These are phyloP conservation scores for Globodera ellingtonae DNA, from an alignment of 1,140 invertebrate genomes.

Conservation along the genomic window DNA sequence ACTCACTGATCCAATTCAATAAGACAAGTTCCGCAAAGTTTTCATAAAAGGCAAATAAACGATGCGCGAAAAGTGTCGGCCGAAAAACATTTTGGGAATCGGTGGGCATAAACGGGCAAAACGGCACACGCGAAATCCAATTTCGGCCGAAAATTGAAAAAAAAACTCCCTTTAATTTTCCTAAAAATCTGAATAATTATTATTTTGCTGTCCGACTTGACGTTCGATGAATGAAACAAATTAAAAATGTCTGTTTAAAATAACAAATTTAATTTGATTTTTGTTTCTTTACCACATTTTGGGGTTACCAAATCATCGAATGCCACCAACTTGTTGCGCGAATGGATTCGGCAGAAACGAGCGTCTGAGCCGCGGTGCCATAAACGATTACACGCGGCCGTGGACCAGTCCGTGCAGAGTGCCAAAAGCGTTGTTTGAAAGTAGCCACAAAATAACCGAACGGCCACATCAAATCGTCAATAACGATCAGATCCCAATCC, in stretches of 20 bases:
- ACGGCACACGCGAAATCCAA: conserved; percentile 25
- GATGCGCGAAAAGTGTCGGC: background rate
- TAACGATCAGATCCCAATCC: conserved; percentile 26
- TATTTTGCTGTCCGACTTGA: no score
- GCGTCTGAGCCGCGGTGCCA: conserved; percentile 17
- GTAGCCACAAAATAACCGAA: conserved; percentile 21
- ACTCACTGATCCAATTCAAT: conserved; percentile 27
- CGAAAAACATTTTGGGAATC: conserved; percentile 3
- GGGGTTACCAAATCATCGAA: no score
- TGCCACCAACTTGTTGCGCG: conserved; percentile 12
- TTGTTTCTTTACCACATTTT: background rate
- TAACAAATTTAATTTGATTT: conserved; percentile 1
- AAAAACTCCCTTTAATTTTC: no score
- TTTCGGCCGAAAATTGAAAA: conserved; percentile 19
- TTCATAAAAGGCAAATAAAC: conserved; percentile 30
- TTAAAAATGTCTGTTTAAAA: background rate
- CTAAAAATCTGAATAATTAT: no score
- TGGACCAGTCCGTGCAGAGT: background rate
- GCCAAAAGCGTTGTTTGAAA: conserved; percentile 16
- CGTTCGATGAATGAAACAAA: background rate
- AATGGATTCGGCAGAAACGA: conserved; percentile 19
- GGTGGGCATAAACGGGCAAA: conserved; percentile 28
- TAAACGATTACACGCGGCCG: conserved; percentile 14
- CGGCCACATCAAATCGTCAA: conserved; percentile 27
- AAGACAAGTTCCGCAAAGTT: conserved; percentile 16